A percentile compares a stretch with the other conserved stretches of the same genome.
Evolutionary conservation across 2,797 vertebrate genomes (phyloP).

Genomic region (Antrozous pallidus): DNA sequence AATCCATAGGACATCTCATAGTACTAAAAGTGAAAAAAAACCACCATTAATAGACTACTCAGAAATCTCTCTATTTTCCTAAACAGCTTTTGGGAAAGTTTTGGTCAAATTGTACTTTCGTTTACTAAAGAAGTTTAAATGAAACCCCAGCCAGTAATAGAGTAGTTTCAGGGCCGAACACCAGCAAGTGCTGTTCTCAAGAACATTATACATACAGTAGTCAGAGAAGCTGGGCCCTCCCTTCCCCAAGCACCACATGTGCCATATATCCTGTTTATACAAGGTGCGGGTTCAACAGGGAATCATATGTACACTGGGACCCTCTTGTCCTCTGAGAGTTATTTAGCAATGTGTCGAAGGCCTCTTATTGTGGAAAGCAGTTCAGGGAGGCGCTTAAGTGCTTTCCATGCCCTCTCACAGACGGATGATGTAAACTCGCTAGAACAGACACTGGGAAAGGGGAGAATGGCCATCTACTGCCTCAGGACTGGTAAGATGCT

Average conservation of each 20-base stretch:
- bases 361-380: conserved; percentile 55
- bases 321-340: conserved; percentile 60
- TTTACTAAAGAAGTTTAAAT: conserved; percentile 54
- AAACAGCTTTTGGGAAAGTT: conserved; percentile 51
- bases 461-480: neutral
- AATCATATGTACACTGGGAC: conserved; percentile 27
- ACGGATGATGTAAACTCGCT: neutral
- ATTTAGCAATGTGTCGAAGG: conserved; percentile 57
- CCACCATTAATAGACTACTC: conserved; percentile 36
- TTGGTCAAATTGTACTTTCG: conserved; percentile 32
- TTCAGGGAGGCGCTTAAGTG: neutral
- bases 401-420: conserved; percentile 30
- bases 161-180: neutral
- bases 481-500: neutral
- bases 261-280: conserved; percentile 63
- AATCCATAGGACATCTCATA: conserved; percentile 99
- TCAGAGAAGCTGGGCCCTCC: neutral
- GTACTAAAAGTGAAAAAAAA: conserved; percentile 84
- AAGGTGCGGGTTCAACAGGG: conserved; percentile 48
- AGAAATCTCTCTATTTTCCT: conserved; percentile 29
- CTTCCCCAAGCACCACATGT: conserved; percentile 6
- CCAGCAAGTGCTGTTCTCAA: neutral
- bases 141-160: neutral
- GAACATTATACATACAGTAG: neutral
- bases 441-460: neutral